phyloP scores from a whole-genome alignment of 2,888 invertebrate genomes.

The Automeris io region DNA sequence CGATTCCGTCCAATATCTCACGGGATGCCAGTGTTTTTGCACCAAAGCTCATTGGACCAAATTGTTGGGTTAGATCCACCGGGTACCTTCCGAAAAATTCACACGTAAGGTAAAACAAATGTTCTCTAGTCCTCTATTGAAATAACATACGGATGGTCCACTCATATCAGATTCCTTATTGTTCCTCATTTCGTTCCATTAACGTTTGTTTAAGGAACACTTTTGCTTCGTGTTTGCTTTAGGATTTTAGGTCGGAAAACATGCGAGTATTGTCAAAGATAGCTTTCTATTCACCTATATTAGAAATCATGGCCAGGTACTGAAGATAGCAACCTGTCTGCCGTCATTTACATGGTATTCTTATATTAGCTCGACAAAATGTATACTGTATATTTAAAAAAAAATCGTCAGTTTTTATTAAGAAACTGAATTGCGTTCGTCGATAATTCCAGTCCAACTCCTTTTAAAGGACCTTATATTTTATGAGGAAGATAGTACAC shows the following conservation, averaged over 20 bases:
- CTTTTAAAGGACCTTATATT: no score
- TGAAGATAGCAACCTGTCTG: no score
- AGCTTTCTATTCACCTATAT: no score
- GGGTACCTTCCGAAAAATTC: constrained; percentile 36
- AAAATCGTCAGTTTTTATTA: no score
- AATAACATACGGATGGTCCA: constrained; percentile 60
- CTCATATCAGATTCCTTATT: constrained; percentile 72
- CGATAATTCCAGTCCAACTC: no score
- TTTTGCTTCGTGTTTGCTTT: constrained; percentile 37
- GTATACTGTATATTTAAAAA: no score
- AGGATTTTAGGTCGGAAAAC: constrained; percentile 6
- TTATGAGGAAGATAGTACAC: no score
- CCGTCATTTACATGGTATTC: no score
- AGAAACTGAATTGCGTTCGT: no score
- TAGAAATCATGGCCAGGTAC: no score
- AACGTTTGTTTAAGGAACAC: constrained; percentile 47
- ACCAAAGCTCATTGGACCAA: constrained; percentile 28
- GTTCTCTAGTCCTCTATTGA: constrained; percentile 38
- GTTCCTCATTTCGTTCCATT: constrained; percentile 65
- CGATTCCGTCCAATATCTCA: constrained; percentile 20
- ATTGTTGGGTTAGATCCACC: constrained; percentile 27
- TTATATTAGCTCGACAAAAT: no score
- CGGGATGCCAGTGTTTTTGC: constrained; percentile 34
- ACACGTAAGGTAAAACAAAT: constrained; percentile 55
- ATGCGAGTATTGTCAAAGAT: no score